Conservation (phyloP, 2,888 invertebrate species). For the Arge pagana region DNA sequence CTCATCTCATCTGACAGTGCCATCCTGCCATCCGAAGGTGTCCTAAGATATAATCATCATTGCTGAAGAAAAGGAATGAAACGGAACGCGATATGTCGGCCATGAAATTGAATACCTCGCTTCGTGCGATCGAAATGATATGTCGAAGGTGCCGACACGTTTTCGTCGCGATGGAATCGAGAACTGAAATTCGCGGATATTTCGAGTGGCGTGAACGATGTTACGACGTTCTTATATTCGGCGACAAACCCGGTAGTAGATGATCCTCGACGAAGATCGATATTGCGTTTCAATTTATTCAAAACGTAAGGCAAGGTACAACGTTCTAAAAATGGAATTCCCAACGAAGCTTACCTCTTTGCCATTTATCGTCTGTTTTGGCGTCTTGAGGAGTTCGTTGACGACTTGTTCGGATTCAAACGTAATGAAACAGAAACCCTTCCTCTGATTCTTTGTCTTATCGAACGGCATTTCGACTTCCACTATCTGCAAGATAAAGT, state of each 20-base stretch:
- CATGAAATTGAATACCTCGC: too few relatives aligned
- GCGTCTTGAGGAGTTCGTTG: conserved; percentile 86
- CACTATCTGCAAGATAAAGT: conserved; percentile 72
- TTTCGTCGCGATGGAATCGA: too few relatives aligned
- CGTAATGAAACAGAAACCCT: conserved; percentile 97
- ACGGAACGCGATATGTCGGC: too few relatives aligned
- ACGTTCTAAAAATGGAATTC: not conserved
- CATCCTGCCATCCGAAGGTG: conserved; percentile 55
- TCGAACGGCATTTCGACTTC: conserved; percentile 97
- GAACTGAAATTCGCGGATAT: too few relatives aligned
- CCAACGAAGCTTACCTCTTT: conserved; percentile 75
- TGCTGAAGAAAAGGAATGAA: too few relatives aligned
- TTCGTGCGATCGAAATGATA: too few relatives aligned
- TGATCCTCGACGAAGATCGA: too few relatives aligned
- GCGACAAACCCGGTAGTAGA: conserved; percentile 45
- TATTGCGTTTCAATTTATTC: conserved; percentile 17
- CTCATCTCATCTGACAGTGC: conserved; percentile 51
- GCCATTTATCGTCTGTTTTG: conserved; percentile 90
- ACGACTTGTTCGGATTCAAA: conserved; percentile 95
- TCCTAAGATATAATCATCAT: conserved; percentile 53
- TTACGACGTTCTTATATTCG: too few relatives aligned
- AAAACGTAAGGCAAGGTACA: conserved; percentile 9
- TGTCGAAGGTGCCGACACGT: too few relatives aligned
- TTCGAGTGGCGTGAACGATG: too few relatives aligned
- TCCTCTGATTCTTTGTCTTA: conserved; percentile 94